Conservation (phyloP, 2,888 invertebrate species). For the Pammene aurita region DNA sequence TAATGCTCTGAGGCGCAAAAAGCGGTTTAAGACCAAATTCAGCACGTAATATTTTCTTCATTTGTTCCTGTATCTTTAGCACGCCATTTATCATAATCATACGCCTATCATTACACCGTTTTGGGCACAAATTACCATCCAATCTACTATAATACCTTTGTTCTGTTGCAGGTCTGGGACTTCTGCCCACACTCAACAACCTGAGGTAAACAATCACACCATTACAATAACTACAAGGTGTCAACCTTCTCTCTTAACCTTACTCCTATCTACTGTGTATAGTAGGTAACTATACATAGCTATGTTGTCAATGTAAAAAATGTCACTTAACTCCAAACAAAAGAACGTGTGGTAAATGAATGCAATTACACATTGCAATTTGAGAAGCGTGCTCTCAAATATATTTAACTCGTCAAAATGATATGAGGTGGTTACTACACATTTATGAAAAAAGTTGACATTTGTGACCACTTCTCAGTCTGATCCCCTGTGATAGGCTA, state of each 20-base stretch:
- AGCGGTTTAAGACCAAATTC: not conserved
- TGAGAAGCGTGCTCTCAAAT: no score
- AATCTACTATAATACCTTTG: constrained; percentile 34
- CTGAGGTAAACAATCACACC: constrained; percentile 86
- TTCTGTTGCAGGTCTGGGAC: constrained; percentile 89
- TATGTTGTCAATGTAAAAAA: not conserved
- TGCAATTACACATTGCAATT: no score
- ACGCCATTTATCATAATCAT: constrained; percentile 2
- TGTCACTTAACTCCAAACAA: not conserved
- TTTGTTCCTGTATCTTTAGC: constrained; percentile 2
- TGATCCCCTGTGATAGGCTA: no score
- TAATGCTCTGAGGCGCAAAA: not conserved
- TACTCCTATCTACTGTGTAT: constrained; percentile 1
- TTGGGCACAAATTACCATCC: constrained; percentile 20
- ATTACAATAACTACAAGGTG: constrained; percentile 38
- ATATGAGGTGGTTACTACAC: no score
- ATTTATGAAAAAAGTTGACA: no score
- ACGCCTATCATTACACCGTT: constrained; percentile 1
- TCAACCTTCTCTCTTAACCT: constrained; percentile 4
- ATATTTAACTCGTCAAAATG: no score
- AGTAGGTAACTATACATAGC: no score
- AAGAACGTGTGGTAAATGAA: not conserved
- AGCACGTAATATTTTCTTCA: not conserved
- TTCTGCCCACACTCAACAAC: constrained; percentile 92
- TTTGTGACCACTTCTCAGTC: no score